Conservation (phyloP, 1,140 invertebrate species). For the Heliothis virescens region DNA sequence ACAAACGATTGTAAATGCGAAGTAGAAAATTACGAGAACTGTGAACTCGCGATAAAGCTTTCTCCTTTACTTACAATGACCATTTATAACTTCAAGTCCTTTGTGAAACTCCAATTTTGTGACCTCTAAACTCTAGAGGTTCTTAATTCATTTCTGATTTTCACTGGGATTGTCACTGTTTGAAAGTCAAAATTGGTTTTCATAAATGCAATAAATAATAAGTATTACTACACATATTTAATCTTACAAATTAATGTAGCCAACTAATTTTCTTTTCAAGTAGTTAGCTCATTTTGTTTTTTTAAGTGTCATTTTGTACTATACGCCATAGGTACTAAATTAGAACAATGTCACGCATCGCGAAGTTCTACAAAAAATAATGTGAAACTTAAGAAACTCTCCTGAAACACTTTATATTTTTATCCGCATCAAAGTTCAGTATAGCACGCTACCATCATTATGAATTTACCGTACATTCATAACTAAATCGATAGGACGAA, state of each 20-base stretch:
- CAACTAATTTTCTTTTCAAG: too few species aligned
- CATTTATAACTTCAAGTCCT: constrained; percentile 33
- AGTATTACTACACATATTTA: too few species aligned
- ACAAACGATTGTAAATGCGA: constrained; percentile 48
- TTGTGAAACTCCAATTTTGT: constrained; percentile 6
- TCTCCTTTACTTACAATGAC: constrained; percentile 34
- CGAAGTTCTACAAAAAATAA: too few species aligned
- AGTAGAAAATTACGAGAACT: constrained; percentile 37
- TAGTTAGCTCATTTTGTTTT: too few species aligned
- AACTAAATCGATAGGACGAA: constrained; percentile 23
- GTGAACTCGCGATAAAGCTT: constrained; percentile 39
- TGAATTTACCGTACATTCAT: constrained; percentile 36
- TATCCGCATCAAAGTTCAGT: neutral
- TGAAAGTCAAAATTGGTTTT: too few species aligned
- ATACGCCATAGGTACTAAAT: too few species aligned
- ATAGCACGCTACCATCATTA: neutral
- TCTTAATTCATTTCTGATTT: neutral
- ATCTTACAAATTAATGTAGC: too few species aligned
- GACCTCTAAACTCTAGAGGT: neutral
- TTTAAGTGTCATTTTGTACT: too few species aligned
- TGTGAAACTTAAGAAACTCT: too few species aligned
- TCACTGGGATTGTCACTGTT: too few species aligned
- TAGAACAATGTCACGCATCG: too few species aligned
- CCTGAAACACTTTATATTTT: neutral
- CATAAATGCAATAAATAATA: too few species aligned